Conservation (phyloP, 1,140 invertebrate genomes). For the Babylonia areolata region DNA sequence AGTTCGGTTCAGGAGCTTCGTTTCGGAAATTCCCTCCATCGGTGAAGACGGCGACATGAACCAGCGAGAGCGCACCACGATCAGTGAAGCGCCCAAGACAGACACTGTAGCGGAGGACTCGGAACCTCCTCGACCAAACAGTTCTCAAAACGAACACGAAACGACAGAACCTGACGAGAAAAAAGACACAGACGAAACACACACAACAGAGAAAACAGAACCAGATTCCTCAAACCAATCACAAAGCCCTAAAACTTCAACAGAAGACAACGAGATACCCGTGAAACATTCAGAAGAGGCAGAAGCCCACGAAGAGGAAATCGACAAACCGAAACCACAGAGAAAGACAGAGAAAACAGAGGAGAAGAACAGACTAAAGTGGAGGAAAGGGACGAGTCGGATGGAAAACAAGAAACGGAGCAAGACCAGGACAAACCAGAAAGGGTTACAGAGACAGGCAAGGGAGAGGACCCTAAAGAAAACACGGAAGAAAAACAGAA, state of each 20-base stretch:
- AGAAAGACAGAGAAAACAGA: too few species aligned
- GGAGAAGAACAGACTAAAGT: too few species aligned
- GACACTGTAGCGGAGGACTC: not conserved
- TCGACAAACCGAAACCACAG: not conserved
- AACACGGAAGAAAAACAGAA: not conserved
- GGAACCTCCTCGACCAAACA: not conserved
- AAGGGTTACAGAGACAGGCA: not conserved
- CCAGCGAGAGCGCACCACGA: not conserved
- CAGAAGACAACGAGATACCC: not conserved
- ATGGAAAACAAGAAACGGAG: too few species aligned
- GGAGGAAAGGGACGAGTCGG: too few species aligned
- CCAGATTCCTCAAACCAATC: not conserved
- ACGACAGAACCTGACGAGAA: not conserved
- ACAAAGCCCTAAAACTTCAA: not conserved
- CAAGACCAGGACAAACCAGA: too few species aligned
- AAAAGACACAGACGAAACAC: not conserved
- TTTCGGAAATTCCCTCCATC: not conserved
- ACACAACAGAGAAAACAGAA: not conserved
- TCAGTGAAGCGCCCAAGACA: constrained; percentile 7
- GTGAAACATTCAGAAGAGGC: not conserved
- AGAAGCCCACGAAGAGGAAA: not conserved
- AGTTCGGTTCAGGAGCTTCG: constrained; percentile 2
- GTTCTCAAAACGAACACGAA: not conserved
- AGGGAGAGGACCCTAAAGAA: not conserved
- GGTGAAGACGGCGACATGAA: not conserved